Base-by-base conservation (phyloP, 2,888 invertebrate species). In the Amiota minor region DNA sequence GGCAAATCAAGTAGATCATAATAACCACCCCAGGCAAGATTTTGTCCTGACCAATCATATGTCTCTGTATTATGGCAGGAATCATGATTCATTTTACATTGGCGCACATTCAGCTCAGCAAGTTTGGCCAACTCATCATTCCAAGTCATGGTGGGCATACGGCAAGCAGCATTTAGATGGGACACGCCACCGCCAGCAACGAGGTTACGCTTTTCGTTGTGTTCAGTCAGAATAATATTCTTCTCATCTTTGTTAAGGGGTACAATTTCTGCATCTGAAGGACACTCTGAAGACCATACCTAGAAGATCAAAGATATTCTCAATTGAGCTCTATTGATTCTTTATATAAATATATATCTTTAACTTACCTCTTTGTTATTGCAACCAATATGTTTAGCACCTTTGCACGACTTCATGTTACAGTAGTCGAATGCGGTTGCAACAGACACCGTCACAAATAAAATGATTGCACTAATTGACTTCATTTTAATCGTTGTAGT, bases 71-170 rank as follows among this genome's bases (percentile, higher is more conserved):
- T 86, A 74, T 64, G 88, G 75, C 88, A 88, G 0, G 69, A 65
- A 16, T 88, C 88, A 70, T 86, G 87, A 0, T 49, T 9, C 79
- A 84, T 81, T 46, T 55, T 0, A 14, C 88, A 88, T 35, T 80
- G 81, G 18, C 67, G 79, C 0, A 82, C 87, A 68, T 88, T 86
- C 1, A 81, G 76, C 2, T 73, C 72, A 8, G 88, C 88, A 62
- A 88, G 45, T 18, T 76, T 72, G 18, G 88, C 85, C 59, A 88
- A 71, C 18, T 87, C 84, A 3, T 77, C 72, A 70, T 76, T 75
- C 88, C 88, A 88, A 16, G 62, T 45, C 74, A 86, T 86, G 46
- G 83, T 81, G 55, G 83, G 84, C 88, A 88, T 88, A 55, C 83
- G 80, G 9, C 75, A 78, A 20, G 88, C 88, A 1, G 83, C 68